Percentiles rank a stretch among this genome's conserved stretches.
phyloP scores from a whole-genome alignment of 1,140 invertebrate species.

The Camponotus floridanus region DNA sequence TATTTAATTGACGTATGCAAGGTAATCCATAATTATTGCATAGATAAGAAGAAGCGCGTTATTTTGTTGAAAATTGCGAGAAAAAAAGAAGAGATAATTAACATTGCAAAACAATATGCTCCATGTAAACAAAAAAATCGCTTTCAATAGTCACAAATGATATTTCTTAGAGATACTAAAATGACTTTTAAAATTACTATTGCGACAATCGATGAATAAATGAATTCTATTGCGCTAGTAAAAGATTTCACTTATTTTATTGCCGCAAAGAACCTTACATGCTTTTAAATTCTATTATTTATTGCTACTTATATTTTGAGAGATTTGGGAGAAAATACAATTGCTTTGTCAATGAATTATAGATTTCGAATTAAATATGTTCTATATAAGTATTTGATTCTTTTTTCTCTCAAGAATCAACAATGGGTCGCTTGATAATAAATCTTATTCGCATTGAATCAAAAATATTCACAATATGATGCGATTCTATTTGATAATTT shows the following conservation, averaged over 20 bases:
- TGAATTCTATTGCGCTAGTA: neutral
- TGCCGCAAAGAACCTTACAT: neutral
- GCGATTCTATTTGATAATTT: constrained; percentile 1
- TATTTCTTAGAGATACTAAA: neutral
- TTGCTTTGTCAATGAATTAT: neutral
- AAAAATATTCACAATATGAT: neutral
- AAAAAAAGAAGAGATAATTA: neutral
- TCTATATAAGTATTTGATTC: neutral
- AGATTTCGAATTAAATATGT: neutral
- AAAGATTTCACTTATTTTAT: neutral
- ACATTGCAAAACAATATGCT: neutral
- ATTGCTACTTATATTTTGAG: neutral
- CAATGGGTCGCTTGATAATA: neutral
- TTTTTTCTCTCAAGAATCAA: neutral
- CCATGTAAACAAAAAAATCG: neutral
- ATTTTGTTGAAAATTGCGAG: neutral
- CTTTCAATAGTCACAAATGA: neutral
- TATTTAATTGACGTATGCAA: neutral
- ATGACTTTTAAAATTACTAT: neutral
- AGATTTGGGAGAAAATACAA: neutral
- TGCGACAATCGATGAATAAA: neutral
- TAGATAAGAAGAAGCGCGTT: neutral
- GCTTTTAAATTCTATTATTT: neutral
- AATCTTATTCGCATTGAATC: constrained; percentile 1
- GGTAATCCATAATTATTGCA: neutral